Evolutionary conservation across 2,113 vertebrate species (phyloP).

Genomic region (Sebastes schlegelii): DNA sequence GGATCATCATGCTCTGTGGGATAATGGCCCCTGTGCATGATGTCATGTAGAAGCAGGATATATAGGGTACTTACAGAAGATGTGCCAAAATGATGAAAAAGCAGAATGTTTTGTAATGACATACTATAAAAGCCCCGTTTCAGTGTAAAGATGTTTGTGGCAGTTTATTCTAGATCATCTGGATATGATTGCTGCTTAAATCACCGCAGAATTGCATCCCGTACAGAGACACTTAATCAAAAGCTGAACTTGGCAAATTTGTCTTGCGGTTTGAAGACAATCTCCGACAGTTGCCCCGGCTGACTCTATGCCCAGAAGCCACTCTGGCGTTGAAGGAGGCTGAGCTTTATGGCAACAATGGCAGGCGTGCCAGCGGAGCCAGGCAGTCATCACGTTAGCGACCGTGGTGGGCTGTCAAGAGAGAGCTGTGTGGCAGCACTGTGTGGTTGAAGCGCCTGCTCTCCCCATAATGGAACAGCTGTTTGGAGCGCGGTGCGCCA

Average conservation of each 20-base stretch:
- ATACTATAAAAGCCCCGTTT: slow-evolving; percentile 26
- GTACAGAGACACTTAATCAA: slow-evolving; percentile 59
- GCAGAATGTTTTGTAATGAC: slow-evolving; percentile 26
- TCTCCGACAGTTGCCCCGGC: slow-evolving; percentile 65
- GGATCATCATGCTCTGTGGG: slow-evolving; percentile 14
- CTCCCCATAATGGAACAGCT: slow-evolving; percentile 80
- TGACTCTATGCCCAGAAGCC: slow-evolving; percentile 62
- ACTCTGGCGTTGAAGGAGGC: slow-evolving; percentile 51
- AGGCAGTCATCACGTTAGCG: slow-evolving; percentile 54
- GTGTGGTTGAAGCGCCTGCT: slow-evolving; percentile 66
- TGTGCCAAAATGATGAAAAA: slow-evolving; percentile 25
- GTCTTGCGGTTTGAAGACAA: slow-evolving; percentile 62
- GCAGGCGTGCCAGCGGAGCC: slow-evolving; percentile 60
- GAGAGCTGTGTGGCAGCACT: slow-evolving; percentile 63
- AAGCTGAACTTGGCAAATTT: slow-evolving; percentile 69
- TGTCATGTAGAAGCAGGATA: slow-evolving; percentile 38
- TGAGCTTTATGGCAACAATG: slow-evolving; percentile 68
- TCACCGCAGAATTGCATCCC: slow-evolving; percentile 46
- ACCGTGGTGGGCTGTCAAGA: slow-evolving; percentile 65
- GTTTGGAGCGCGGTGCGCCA: slow-evolving; percentile 73
- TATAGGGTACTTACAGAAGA: slow-evolving; percentile 24
- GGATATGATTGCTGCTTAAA: slow-evolving; percentile 63
- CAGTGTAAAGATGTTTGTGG: slow-evolving; percentile 24
- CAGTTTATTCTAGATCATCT: slow-evolving; percentile 58
- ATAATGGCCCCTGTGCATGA: slow-evolving; percentile 38